Evolutionary conservation across 2,797 vertebrate species (phyloP).

Genomic region (Eulemur rubriventer): DNA sequence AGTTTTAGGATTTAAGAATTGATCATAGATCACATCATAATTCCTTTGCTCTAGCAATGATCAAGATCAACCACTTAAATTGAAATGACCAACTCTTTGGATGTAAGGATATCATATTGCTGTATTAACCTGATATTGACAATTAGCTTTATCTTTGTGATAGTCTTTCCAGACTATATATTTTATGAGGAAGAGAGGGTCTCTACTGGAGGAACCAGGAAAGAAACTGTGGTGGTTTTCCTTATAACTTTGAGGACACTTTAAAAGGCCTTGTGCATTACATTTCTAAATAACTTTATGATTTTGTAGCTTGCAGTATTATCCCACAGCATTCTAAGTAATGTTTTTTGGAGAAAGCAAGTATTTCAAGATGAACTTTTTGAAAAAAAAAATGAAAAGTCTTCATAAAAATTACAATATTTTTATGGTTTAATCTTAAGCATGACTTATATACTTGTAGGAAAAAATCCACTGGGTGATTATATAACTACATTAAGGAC

Average conservation of each 20-base stretch:
- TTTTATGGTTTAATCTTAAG: constrained; percentile 34
- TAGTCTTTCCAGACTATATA: neutral
- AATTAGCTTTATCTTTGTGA: neutral
- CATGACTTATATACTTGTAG: neutral
- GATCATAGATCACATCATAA: neutral
- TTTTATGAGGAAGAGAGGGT: neutral
- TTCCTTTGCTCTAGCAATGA: neutral
- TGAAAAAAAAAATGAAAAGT: constrained; percentile 45
- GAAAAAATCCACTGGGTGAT: neutral
- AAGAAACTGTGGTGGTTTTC: neutral
- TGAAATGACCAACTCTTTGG: neutral
- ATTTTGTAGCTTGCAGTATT: neutral
- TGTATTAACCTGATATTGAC: neutral
- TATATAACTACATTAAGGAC: constrained; percentile 6
- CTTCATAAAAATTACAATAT: neutral
- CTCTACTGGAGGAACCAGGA: neutral
- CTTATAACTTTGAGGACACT: neutral
- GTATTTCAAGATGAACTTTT: constrained; percentile 25
- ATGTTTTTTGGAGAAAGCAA: constrained; percentile 19
- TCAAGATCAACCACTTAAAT: neutral
- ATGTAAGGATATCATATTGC: neutral
- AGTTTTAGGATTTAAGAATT: neutral
- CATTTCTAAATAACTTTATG: constrained; percentile 38
- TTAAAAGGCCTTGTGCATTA: neutral
- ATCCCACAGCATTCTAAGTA: constrained; percentile 33